These are phyloP conservation scores for Leptinotarsa lineolata DNA, from an alignment of 1,140 invertebrate species.

Conservation along the genomic window DNA sequence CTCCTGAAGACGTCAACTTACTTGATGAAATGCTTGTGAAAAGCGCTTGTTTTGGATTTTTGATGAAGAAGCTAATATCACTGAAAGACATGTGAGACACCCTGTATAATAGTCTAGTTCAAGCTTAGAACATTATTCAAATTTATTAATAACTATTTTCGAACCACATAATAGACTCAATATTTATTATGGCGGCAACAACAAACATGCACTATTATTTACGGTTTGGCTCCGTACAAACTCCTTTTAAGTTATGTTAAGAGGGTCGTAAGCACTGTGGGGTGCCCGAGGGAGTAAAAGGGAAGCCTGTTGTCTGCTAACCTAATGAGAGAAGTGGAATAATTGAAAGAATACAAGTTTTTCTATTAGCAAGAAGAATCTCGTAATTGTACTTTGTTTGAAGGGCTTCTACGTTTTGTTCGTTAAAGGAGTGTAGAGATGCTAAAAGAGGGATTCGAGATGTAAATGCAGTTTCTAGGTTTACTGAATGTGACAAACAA, in stretches of 20 bases:
- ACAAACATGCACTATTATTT: constrained; percentile 15
- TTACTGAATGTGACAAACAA: too few species aligned
- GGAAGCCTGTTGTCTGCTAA: background rate
- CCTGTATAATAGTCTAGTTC: background rate
- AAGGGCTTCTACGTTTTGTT: too few species aligned
- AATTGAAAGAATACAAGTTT: background rate
- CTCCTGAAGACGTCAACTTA: too few species aligned
- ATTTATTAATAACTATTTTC: constrained; percentile 17
- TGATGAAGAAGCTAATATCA: too few species aligned
- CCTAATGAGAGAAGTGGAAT: constrained; percentile 5
- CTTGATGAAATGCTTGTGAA: too few species aligned
- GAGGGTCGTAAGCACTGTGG: constrained; percentile 3
- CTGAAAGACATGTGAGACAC: too few species aligned
- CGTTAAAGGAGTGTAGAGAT: too few species aligned
- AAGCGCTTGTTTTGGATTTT: too few species aligned
- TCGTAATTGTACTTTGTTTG: too few species aligned
- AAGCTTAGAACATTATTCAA: constrained; percentile 8
- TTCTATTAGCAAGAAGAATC: background rate
- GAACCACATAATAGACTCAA: constrained; percentile 6
- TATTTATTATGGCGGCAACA: constrained; percentile 18
- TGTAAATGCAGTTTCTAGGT: too few species aligned
- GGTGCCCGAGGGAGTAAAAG: background rate
- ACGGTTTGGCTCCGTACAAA: background rate
- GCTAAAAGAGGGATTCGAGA: too few species aligned
- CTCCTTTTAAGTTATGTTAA: constrained; percentile 12